Percentiles rank a stretch among this genome's conserved stretches.
Conservation (phyloP, 2,113 vertebrate genomes). For the Carassius carassius region DNA sequence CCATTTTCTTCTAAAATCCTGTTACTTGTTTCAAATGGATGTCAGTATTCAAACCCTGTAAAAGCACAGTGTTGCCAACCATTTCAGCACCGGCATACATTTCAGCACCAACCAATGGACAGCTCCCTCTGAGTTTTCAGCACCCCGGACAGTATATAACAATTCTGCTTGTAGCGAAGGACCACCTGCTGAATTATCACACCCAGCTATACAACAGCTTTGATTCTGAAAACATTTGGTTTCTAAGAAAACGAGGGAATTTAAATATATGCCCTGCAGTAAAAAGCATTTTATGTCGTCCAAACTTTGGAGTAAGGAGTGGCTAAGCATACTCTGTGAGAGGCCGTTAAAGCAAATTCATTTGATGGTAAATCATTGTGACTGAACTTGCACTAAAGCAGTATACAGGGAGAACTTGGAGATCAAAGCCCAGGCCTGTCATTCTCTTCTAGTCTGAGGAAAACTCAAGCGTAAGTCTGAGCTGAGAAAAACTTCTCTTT, state of each 20-base stretch:
- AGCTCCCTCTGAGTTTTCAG: slow-evolving; percentile 42
- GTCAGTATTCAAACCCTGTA: slow-evolving; percentile 6
- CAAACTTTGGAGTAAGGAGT: slow-evolving; percentile 15
- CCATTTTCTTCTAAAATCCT: neutral
- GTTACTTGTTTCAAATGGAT: neutral
- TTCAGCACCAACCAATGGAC: slow-evolving; percentile 57
- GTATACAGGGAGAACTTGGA: slow-evolving; percentile 35
- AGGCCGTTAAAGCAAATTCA: slow-evolving; percentile 44
- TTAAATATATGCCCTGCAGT: slow-evolving; percentile 15
- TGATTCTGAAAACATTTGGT: neutral
- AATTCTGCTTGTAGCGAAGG: neutral
- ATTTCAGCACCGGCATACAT: slow-evolving; percentile 15
- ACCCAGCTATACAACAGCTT: neutral
- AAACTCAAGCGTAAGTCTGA: slow-evolving; percentile 14
- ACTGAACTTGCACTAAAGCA: slow-evolving; percentile 24
- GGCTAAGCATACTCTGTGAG: neutral
- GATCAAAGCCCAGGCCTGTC: slow-evolving; percentile 39
- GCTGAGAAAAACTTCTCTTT: neutral
- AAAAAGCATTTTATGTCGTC: neutral
- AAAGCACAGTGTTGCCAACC: neutral
- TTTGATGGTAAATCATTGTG: slow-evolving; percentile 32
- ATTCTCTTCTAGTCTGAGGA: slow-evolving; percentile 1
- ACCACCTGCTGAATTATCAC: slow-evolving; percentile 20
- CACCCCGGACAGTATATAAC: neutral
- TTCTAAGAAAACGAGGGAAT: slow-evolving; percentile 17